These are phyloP conservation scores for Fragum fragum DNA, from an alignment of 2,888 invertebrate species.

Conservation along the genomic window DNA sequence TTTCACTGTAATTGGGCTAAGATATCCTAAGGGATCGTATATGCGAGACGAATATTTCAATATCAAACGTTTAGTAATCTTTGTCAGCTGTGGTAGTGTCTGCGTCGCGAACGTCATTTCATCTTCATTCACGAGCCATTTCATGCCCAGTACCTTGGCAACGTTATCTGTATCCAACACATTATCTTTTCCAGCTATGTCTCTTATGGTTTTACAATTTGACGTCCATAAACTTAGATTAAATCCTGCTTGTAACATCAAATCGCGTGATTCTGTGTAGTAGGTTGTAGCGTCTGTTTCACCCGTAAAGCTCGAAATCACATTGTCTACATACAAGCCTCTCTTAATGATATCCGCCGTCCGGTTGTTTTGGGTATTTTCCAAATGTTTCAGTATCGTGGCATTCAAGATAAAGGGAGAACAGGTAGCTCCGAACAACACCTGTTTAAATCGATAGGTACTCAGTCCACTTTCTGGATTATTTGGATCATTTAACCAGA, in stretches of 20 bases:
- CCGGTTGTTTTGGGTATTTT: slow-evolving; percentile 2
- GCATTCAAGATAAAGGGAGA: slow-evolving; percentile 54
- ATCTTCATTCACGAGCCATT: slow-evolving; percentile 21
- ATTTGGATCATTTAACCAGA: slow-evolving; percentile 45
- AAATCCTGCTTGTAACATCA: slow-evolving; percentile 39
- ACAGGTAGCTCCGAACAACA: slow-evolving; percentile 47
- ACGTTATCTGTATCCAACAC: not conserved
- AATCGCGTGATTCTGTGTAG: slow-evolving; percentile 27
- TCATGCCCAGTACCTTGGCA: slow-evolving; percentile 22
- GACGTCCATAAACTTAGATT: slow-evolving; percentile 47
- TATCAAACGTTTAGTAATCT: slow-evolving; percentile 34
- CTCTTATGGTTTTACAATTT: slow-evolving; percentile 17
- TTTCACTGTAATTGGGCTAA: slow-evolving; percentile 31
- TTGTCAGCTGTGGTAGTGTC: not conserved
- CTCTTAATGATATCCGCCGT: slow-evolving; percentile 5
- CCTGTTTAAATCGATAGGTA: slow-evolving; percentile 37
- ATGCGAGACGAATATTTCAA: slow-evolving; percentile 37
- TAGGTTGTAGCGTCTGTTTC: slow-evolving; percentile 6
- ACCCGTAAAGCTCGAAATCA: slow-evolving; percentile 43
- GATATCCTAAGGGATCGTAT: slow-evolving; percentile 36
- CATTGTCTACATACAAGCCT: slow-evolving; percentile 57
- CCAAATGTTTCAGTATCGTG: slow-evolving; percentile 47
- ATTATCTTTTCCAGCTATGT: slow-evolving; percentile 17
- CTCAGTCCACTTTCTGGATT: slow-evolving; percentile 31
- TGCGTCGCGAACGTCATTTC: slow-evolving; percentile 14